These are phyloP conservation scores for Eulemur coronatus DNA, from an alignment of 2,797 vertebrate genomes.

Conservation along the genomic window DNA sequence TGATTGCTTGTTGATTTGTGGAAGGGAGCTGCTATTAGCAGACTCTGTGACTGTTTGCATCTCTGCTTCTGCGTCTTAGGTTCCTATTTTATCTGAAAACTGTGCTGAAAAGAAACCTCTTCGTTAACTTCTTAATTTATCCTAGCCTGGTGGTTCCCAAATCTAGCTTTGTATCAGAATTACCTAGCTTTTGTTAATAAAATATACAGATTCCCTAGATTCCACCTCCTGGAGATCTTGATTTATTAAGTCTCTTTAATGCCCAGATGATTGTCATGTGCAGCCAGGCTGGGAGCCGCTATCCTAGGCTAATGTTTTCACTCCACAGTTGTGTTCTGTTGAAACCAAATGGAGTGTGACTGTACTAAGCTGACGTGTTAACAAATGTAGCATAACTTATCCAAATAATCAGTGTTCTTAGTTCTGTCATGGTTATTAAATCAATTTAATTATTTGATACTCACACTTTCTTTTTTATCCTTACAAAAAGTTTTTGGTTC, in stretches of 20 bases:
- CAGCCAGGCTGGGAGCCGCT: not conserved
- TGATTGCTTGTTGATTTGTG: constrained; percentile 21
- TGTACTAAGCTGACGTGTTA: not conserved
- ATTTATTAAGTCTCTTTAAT: not conserved
- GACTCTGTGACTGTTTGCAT: not conserved
- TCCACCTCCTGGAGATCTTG: not conserved
- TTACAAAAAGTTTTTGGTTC: not conserved
- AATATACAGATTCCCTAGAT: not conserved
- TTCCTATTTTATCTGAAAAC: constrained; percentile 43
- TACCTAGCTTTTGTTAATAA: not conserved
- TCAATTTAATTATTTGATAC: not conserved
- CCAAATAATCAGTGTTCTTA: not conserved
- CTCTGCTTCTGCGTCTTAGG: not conserved
- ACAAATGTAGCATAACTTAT: not conserved
- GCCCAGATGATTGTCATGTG: not conserved
- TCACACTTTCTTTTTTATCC: not conserved
- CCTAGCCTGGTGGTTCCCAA: not conserved
- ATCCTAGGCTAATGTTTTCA: not conserved
- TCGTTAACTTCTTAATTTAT: constrained; percentile 1
- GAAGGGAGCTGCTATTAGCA: not conserved
- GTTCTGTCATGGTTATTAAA: not conserved
- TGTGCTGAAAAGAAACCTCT: constrained; percentile 7
- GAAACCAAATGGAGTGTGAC: not conserved
- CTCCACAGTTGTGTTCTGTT: not conserved
- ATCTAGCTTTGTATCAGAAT: not conserved